phyloP scores from a whole-genome alignment of 2,797 vertebrate genomes.

The Sebastes matsubarae region DNA sequence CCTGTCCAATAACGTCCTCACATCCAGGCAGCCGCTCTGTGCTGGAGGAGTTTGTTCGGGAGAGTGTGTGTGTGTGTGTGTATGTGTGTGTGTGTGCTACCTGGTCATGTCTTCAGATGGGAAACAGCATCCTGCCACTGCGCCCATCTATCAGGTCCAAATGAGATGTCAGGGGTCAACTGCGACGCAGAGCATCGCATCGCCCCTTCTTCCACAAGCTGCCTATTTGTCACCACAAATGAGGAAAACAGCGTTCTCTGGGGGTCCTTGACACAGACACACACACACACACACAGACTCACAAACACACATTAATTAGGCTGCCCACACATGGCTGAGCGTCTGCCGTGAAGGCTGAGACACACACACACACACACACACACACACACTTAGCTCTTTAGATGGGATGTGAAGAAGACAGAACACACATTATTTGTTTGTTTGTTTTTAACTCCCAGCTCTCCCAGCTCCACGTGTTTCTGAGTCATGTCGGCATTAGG shows the following conservation, averaged over 20 bases:
- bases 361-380: background rate
- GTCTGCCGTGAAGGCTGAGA: conserved; percentile 4
- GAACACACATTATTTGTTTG: background rate
- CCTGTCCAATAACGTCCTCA: background rate
- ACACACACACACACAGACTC: background rate
- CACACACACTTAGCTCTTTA: background rate
- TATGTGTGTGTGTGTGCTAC: conserved; percentile 15
- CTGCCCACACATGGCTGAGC: conserved; percentile 19
- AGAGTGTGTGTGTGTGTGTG: background rate
- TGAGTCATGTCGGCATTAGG: background rate
- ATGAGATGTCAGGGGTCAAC: conserved; percentile 71
- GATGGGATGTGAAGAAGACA: background rate
- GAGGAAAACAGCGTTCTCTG: conserved; percentile 64
- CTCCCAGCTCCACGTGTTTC: background rate
- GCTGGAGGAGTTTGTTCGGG: background rate
- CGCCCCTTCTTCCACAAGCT: conserved; percentile 68
- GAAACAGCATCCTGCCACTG: conserved; percentile 66
- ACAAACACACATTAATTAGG: conserved; percentile 34
- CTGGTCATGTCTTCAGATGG: conserved; percentile 71
- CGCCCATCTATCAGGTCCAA: conserved; percentile 68
- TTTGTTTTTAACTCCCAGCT: background rate
- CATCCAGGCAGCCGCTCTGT: background rate
- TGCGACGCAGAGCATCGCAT: conserved; percentile 48
- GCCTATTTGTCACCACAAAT: conserved; percentile 74
- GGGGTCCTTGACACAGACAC: conserved; percentile 41